Percentiles rank a stretch among this genome's conserved stretches.
Conservation (phyloP, 2,113 vertebrate genomes). For the Atractosteus spatula region DNA sequence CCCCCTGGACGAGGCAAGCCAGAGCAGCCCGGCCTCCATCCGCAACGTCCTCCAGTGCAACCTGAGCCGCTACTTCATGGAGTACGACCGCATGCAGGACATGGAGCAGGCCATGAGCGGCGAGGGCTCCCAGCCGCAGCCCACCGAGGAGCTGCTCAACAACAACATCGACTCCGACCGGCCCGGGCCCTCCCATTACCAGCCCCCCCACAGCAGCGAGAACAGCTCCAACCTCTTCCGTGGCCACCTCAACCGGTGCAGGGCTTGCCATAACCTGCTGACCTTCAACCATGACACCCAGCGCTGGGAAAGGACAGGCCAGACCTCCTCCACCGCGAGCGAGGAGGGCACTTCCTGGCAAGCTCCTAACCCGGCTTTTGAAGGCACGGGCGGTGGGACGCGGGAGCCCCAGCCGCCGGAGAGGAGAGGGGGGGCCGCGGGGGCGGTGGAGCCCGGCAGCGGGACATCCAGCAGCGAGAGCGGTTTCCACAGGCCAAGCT, state of each 20-base stretch:
- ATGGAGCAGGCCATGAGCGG: conserved; percentile 79
- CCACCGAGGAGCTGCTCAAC: conserved; percentile 87
- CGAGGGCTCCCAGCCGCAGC: conserved; percentile 71
- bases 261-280: conserved; percentile 96
- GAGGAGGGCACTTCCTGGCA: conserved; percentile 64
- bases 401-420: conserved; percentile 69
- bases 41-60: conserved; percentile 95
- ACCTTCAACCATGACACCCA: conserved; percentile 97
- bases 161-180: conserved; percentile 91
- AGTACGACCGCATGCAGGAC: conserved; percentile 92
- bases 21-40: conserved; percentile 70
- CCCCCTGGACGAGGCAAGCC: conserved; percentile 61
- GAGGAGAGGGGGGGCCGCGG: conserved; percentile 64
- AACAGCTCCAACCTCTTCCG: conserved; percentile 76
- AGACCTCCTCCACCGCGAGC: conserved; percentile 70
- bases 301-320: conserved; percentile 91
- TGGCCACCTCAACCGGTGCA: conserved; percentile 91
- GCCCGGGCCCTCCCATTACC: conserved; percentile 79
- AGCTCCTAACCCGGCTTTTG: conserved; percentile 63
- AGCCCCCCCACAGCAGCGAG: conserved; percentile 73
- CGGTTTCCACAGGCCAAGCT: conserved; percentile 46
- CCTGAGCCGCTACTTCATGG: conserved; percentile 95
- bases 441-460: conserved; percentile 71
- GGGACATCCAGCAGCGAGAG: conserved; percentile 48
- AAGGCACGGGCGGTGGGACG: conserved; percentile 66